Conservation (phyloP, 2,113 vertebrate species). For the Bambusicola thoracicus region DNA sequence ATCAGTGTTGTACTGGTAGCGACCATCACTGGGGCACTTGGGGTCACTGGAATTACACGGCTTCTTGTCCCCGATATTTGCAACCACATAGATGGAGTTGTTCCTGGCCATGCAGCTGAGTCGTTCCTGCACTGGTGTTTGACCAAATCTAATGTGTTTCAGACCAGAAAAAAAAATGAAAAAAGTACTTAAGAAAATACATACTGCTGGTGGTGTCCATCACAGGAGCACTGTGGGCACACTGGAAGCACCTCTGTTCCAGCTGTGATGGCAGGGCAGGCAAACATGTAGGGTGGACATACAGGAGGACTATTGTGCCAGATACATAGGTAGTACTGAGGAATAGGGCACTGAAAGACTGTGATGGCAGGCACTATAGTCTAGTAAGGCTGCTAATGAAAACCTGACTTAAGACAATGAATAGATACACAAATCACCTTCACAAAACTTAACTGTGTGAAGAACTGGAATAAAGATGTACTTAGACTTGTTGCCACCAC, state of each 20-base stretch:
- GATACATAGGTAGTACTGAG: neutral
- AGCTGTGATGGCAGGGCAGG: neutral
- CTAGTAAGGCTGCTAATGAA: rapidly evolving
- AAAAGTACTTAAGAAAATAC: neutral
- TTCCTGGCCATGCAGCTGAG: constrained; percentile 86
- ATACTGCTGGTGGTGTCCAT: neutral
- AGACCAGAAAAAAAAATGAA: neutral
- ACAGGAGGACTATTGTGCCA: neutral
- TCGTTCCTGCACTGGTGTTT: constrained; percentile 48
- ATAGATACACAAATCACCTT: neutral
- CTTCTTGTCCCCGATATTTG: constrained; percentile 84
- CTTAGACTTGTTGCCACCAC: neutral
- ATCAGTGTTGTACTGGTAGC: constrained; percentile 76
- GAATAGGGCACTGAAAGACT: neutral
- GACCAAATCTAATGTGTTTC: constrained; percentile 44
- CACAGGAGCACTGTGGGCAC: neutral
- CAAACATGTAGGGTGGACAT: too few relatives aligned
- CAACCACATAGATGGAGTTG: constrained; percentile 86
- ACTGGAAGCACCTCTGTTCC: neutral
- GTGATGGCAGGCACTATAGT: neutral
- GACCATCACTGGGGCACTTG: constrained; percentile 45
- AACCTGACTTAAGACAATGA: neutral
- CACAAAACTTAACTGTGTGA: neutral
- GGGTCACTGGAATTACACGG: constrained; percentile 42
- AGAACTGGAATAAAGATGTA: neutral